phyloP scores from a whole-genome alignment of 2,113 vertebrate genomes.

The Apodemus speciosus region DNA sequence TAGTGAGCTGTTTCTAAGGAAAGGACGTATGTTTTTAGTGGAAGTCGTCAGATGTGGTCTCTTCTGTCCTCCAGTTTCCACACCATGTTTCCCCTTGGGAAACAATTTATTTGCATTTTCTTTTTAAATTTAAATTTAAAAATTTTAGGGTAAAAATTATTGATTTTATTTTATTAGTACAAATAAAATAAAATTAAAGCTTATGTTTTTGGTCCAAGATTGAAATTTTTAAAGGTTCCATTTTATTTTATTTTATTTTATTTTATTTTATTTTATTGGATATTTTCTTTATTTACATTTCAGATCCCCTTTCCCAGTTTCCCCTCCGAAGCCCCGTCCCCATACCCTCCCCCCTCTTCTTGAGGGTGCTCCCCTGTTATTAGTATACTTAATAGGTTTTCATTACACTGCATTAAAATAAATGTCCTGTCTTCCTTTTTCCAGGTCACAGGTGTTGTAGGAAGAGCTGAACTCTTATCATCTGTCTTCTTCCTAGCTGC shows the following conservation, averaged over 20 bases:
- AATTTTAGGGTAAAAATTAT: slow-evolving; percentile 41
- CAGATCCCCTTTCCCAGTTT: too few species aligned
- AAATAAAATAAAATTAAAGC: too few species aligned
- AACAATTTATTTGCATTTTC: neutral
- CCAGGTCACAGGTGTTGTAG: slow-evolving; percentile 97
- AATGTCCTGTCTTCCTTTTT: slow-evolving; percentile 13
- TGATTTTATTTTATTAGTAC: slow-evolving; percentile 6
- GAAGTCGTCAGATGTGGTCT: neutral
- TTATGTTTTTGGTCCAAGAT: neutral
- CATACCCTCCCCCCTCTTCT: too few species aligned
- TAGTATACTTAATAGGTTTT: slow-evolving; percentile 3
- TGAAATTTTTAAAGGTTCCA: neutral
- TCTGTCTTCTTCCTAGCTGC: slow-evolving; percentile 97
- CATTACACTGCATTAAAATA: slow-evolving; percentile 29
- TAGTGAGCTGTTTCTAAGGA: slow-evolving; percentile 14
- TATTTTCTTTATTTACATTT: too few species aligned
- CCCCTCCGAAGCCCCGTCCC: too few species aligned
- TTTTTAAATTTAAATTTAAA: neutral
- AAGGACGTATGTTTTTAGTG: slow-evolving; percentile 2
- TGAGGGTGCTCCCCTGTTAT: neutral
- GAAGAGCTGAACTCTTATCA: slow-evolving; percentile 97
- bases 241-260: neutral
- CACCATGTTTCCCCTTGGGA: slow-evolving; percentile 24
- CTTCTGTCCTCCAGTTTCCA: neutral
- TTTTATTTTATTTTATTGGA: neutral